Base-by-base conservation (phyloP, 2,797 vertebrate genomes). In the Rhinella marina region DNA sequence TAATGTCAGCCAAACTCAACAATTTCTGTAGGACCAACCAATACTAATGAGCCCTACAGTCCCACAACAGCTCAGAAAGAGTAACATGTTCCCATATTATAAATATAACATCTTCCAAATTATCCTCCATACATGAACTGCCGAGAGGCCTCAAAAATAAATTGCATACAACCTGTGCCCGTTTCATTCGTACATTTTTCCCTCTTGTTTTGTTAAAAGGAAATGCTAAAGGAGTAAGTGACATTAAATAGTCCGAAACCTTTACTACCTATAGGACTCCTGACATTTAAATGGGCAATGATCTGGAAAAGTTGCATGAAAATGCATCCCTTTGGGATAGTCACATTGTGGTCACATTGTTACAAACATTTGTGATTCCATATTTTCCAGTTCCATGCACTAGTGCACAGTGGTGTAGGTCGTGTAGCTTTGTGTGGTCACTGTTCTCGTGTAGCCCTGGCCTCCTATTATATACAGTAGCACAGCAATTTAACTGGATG, bases 221-320 rank as follows among this genome's bases (percentile, higher is more conserved):
- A 77, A 77, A 75, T 75, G 21, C 29, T 50, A 75, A 23, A 21
- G 72, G 41, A 52, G 41, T 75, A 75, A 75, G 54, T 77, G 75
- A 77, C 75, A 77, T 77, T 77, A 77, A 77, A 77, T 77, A n/a
- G 75, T 54, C 48, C 25, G 75, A 54, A 77, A 54, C 48, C 75
- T 77, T 54, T 54, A 25, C 23, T 77, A 50, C 75, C 50, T 77
- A 54, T 77, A 2, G 75, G 50, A 77, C 75, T 10, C 48, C 75
- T 77, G 50, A 77, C 75, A 77, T 77, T 77, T 77, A 54, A 77
- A 77, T 77, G 75, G 75, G 75, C 75, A 77, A 77, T 54, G 75
- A 77, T 77, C 50, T 54, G 75, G 50, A 77, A 54, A 77, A 77
- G 75, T 77, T 54, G 75, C 48, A 50, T 77, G 23, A 77, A n/a